phyloP scores from a whole-genome alignment of 1,140 invertebrate species.

The Drosophila carrolli region DNA sequence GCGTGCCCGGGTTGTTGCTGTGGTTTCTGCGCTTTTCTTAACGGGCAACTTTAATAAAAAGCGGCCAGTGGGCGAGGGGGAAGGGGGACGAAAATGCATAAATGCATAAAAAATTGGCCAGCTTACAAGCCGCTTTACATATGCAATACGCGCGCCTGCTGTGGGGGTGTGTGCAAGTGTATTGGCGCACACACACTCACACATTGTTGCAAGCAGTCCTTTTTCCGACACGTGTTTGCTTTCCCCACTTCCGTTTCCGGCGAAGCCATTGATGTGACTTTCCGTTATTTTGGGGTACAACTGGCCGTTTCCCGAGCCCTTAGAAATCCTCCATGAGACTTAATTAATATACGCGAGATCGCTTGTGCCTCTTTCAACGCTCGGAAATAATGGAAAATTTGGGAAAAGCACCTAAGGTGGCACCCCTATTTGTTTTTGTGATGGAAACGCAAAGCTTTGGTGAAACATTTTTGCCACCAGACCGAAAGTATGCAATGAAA shows the following conservation, averaged over 20 bases:
- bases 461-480: slow-evolving; percentile 19
- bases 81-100: slow-evolving; percentile 67
- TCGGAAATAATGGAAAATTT: background rate
- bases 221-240: slow-evolving; percentile 76
- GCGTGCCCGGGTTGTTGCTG: slow-evolving; percentile 33
- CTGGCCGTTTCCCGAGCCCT: background rate
- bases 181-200: slow-evolving; percentile 24
- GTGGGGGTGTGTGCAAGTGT: slow-evolving; percentile 11
- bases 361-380: background rate
- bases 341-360: slow-evolving; percentile 30
- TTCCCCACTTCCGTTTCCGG: slow-evolving; percentile 68
- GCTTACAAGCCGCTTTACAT: slow-evolving; percentile 78
- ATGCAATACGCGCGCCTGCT: slow-evolving; percentile 51
- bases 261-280: slow-evolving; percentile 38
- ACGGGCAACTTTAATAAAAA: slow-evolving; percentile 64
- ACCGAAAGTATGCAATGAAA: slow-evolving; percentile 30
- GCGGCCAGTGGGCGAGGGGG: background rate
- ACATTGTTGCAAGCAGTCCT: slow-evolving; percentile 73
- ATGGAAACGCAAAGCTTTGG: slow-evolving; percentile 19
- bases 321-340: slow-evolving; percentile 7
- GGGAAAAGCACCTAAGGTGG: background rate
- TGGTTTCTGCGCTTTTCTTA: slow-evolving; percentile 58
- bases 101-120: slow-evolving; percentile 82
- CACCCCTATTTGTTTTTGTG: slow-evolving; percentile 10
- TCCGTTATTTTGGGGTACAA: background rate